A percentile compares a stretch with the other conserved stretches of the same genome.
These are phyloP conservation scores for Phenganax marumi DNA, from an alignment of 92 coral and sea anemone genomes.

Conservation along the genomic window DNA sequence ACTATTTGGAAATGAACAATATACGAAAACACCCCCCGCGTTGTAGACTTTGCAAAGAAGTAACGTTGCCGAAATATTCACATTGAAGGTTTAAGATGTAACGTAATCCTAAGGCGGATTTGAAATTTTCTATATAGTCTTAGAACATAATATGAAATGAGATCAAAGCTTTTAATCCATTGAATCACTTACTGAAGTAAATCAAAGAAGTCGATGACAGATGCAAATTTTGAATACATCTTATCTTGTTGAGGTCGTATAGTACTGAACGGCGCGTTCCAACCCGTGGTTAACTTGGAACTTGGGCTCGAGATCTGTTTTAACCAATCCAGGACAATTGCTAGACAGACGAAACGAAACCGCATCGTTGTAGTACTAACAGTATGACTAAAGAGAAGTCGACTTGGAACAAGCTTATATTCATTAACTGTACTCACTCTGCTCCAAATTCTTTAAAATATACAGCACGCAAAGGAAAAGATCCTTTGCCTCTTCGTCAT, in stretches of 20 bases:
- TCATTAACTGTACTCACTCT: constrained; percentile 53
- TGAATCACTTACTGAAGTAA: constrained; percentile 74
- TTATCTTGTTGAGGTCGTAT: constrained; percentile 79
- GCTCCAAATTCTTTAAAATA: constrained; percentile 88
- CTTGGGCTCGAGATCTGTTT: constrained; percentile 80
- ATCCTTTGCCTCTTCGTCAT: constrained; percentile 94
- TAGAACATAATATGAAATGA: no score
- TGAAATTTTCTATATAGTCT: no score
- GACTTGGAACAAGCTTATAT: neutral
- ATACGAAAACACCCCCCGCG: no score
- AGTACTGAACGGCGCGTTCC: constrained; percentile 63
- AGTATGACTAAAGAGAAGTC: no score
- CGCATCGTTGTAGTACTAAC: neutral
- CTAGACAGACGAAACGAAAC: constrained; percentile 35
- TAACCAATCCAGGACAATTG: constrained; percentile 96
- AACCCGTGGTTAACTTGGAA: constrained; percentile 70
- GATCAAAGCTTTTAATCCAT: neutral
- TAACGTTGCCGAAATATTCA: no score
- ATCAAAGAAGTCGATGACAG: constrained; percentile 91
- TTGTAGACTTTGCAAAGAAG: no score
- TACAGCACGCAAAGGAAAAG: constrained; percentile 76
- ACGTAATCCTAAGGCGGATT: no score
- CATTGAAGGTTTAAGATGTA: no score
- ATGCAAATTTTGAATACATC: constrained; percentile 86
- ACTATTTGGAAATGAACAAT: no score